A percentile compares a stretch with the other conserved stretches of the same genome.
phyloP scores from a whole-genome alignment of 37 sponge, comb jelly and placozoan species.

The Hormiphora californensis region DNA sequence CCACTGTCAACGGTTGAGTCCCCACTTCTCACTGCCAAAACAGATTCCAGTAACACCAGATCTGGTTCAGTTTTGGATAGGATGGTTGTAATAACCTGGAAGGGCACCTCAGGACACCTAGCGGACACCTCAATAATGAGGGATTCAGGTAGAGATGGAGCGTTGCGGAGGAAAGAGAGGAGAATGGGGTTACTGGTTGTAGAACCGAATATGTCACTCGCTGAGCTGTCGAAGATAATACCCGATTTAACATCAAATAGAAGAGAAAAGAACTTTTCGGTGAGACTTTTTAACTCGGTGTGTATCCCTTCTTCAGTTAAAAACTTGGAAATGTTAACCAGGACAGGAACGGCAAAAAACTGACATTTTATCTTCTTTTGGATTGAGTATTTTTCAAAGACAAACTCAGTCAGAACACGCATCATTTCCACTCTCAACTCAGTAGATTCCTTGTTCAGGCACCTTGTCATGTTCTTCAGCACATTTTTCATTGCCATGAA shows the following conservation, averaged over 20 bases:
- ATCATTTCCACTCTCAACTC: background rate
- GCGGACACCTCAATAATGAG: background rate
- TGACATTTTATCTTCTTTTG: slow-evolving; percentile 21
- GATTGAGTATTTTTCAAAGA: background rate
- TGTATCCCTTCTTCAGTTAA: background rate
- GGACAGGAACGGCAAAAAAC: slow-evolving; percentile 13
- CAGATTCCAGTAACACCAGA: too few species aligned
- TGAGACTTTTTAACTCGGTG: background rate
- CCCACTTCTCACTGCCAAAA: too few species aligned
- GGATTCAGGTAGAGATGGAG: background rate
- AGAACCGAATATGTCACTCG: background rate
- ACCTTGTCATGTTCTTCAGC: slow-evolving; percentile 2
- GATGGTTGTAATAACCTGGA: background rate
- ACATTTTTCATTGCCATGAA: slow-evolving; percentile 38
- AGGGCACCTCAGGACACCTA: background rate
- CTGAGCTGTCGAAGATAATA: background rate
- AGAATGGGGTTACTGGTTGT: background rate
- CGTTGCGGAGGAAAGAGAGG: background rate
- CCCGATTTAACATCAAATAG: background rate
- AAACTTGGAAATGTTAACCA: slow-evolving; percentile 12
- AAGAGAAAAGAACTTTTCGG: background rate
- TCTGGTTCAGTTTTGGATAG: background rate
- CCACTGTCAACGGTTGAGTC: too few species aligned
- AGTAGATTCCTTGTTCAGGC: background rate
- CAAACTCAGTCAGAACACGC: background rate